A percentile compares a stretch with the other conserved stretches of the same genome.
These are phyloP conservation scores for Delia radicum DNA, from an alignment of 1,140 invertebrate genomes.

Conservation along the genomic window DNA sequence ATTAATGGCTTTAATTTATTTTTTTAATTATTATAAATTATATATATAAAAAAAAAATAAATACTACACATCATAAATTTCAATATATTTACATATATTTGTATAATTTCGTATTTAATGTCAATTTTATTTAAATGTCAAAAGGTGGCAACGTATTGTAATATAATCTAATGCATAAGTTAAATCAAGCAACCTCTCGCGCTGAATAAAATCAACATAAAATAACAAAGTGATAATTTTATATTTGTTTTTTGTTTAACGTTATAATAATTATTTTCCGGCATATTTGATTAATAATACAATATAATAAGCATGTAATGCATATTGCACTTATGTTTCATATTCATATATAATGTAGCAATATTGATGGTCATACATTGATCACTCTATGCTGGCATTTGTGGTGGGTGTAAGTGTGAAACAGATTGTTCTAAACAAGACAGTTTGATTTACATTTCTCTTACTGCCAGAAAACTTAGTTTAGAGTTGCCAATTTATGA, in stretches of 20 bases:
- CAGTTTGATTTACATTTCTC: too few species aligned
- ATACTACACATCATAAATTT: neutral
- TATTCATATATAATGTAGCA: too few species aligned
- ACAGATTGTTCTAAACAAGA: too few species aligned
- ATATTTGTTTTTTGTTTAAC: neutral
- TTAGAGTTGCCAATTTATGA: too few species aligned
- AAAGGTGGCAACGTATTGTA: neutral
- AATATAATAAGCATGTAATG: neutral
- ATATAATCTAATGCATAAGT: neutral
- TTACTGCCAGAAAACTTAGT: too few species aligned
- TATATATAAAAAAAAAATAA: neutral
- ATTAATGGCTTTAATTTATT: neutral
- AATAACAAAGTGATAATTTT: neutral
- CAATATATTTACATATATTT: too few species aligned
- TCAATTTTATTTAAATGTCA: constrained; percentile 19
- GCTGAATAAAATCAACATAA: neutral
- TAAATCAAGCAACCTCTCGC: neutral
- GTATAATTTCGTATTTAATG: constrained; percentile 10
- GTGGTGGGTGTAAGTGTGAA: too few species aligned
- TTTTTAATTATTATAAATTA: neutral
- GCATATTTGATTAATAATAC: constrained; percentile 16
- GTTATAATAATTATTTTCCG: constrained; percentile 12
- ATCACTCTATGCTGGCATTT: too few species aligned
- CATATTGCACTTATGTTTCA: too few species aligned
- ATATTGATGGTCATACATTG: too few species aligned